These are phyloP conservation scores for Kryptolebias marmoratus DNA, from an alignment of 2,113 vertebrate species.

Conservation along the genomic window DNA sequence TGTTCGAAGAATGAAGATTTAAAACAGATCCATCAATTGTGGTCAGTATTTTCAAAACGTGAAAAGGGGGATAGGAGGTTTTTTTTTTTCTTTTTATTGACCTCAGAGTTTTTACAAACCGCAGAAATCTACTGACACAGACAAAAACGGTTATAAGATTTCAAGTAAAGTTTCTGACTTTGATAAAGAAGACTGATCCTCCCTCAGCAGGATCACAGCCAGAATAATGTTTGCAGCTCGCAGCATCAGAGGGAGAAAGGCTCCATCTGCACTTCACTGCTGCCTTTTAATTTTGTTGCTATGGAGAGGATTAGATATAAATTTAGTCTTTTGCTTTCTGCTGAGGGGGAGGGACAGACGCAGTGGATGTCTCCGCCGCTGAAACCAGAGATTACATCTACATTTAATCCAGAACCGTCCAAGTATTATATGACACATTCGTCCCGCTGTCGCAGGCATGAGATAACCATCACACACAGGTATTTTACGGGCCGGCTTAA, in stretches of 20 bases:
- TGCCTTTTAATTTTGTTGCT: constrained; percentile 66
- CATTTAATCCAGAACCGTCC: constrained; percentile 75
- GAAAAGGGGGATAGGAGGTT: too few relatives aligned
- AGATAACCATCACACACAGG: constrained; percentile 25
- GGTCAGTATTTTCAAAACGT: too few relatives aligned
- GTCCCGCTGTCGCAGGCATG: constrained; percentile 30
- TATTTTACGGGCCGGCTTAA: constrained; percentile 4
- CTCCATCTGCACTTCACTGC: constrained; percentile 18
- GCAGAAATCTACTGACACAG: too few relatives aligned
- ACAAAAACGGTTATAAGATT: too few relatives aligned
- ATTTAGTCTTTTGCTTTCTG: constrained; percentile 60
- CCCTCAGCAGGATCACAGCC: not conserved
- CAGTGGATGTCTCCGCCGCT: constrained; percentile 40
- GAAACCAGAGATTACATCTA: constrained; percentile 71
- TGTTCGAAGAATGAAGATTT: too few relatives aligned
- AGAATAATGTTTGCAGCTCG: not conserved
- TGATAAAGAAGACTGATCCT: too few relatives aligned
- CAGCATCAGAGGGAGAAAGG: constrained; percentile 18
- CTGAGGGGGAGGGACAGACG: constrained; percentile 49
- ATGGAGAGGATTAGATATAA: constrained; percentile 72
- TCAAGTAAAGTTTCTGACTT: too few relatives aligned
- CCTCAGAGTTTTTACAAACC: too few relatives aligned
- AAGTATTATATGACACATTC: constrained; percentile 65
- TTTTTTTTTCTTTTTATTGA: too few relatives aligned
- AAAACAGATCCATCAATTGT: too few relatives aligned